Evolutionary conservation across 1,140 invertebrate genomes (phyloP).

Genomic region (Polyergus mexicanus): DNA sequence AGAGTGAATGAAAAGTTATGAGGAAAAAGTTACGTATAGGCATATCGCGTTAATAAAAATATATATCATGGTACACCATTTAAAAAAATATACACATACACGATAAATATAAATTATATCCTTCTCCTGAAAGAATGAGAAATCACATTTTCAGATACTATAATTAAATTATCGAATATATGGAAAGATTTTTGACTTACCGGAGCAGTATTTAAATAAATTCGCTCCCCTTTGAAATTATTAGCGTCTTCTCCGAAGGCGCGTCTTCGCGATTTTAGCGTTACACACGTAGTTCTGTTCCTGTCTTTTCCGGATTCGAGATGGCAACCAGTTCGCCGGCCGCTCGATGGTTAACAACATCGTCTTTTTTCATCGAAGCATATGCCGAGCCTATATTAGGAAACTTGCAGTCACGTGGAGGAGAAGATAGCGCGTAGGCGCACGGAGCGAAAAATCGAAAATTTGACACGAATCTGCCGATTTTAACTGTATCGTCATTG

Average conservation of each 20-base stretch:
- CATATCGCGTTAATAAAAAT: background rate
- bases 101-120: background rate
- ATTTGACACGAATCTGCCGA: conserved; percentile 23
- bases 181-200: too few relatives aligned
- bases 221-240: background rate
- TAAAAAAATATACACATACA: background rate
- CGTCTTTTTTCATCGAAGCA: conserved; percentile 63
- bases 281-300: conserved; percentile 51
- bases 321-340: conserved; percentile 58
- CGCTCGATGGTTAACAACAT: conserved; percentile 55
- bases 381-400: conserved; percentile 64
- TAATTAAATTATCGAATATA: background rate
- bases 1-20: background rate
- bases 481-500: background rate
- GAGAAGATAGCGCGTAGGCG: conserved; percentile 59
- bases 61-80: background rate
- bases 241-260: conserved; percentile 24
- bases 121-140: background rate
- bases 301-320: conserved; percentile 62
- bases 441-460: conserved; percentile 21
- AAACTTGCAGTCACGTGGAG: conserved; percentile 64
- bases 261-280: conserved; percentile 47
- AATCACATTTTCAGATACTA: background rate
- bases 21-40: background rate
- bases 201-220: background rate